These are phyloP conservation scores for Ornithorhynchus anatinus DNA, from an alignment of 2,113 vertebrate species.

Conservation along the genomic window DNA sequence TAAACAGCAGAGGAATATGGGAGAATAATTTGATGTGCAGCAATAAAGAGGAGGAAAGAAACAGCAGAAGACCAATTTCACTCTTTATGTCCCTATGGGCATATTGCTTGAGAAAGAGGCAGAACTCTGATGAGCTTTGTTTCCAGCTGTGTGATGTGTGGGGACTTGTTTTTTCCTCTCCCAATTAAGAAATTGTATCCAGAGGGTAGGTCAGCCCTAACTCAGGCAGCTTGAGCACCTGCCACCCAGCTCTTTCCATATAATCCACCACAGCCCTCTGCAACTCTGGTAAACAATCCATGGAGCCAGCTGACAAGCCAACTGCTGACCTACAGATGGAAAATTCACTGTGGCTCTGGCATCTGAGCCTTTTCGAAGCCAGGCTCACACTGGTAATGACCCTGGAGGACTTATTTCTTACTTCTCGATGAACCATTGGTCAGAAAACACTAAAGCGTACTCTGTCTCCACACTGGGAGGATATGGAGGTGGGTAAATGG, in stretches of 20 bases:
- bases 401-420: not conserved
- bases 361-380: not conserved
- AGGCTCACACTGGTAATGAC: not conserved
- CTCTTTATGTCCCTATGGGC: too few relatives aligned
- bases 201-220: not conserved
- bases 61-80: too few relatives aligned
- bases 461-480: too few relatives aligned
- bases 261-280: not conserved
- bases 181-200: not conserved
- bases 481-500: too few relatives aligned
- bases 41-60: too few relatives aligned
- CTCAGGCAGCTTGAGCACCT: not conserved
- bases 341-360: not conserved
- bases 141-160: not conserved
- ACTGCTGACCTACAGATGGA: not conserved
- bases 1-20: too few relatives aligned
- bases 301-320: not conserved
- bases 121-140: too few relatives aligned
- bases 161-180: not conserved
- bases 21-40: too few relatives aligned
- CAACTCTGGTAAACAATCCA: not conserved
- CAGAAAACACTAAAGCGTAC: too few relatives aligned
- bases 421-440: too few relatives aligned
- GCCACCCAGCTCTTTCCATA: not conserved
- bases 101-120: too few relatives aligned